Conservation (phyloP, 1,140 invertebrate genomes). For the Achatina immaculata region DNA sequence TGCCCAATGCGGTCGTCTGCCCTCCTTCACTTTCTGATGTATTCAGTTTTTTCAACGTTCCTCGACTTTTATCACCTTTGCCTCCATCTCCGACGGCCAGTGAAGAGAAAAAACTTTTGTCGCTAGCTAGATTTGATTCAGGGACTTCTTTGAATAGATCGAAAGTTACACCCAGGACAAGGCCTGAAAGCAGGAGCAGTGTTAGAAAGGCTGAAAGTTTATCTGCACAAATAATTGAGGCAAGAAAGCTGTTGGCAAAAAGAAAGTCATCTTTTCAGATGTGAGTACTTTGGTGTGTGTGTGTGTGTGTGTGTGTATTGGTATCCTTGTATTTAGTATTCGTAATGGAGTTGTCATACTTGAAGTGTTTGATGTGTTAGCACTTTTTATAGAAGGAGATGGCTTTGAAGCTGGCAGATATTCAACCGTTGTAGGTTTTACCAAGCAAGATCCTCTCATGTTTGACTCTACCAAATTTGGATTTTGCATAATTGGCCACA, state of each 20-base stretch:
- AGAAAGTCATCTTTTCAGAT: neutral
- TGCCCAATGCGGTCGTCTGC: too few relatives aligned
- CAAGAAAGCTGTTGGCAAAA: constrained; percentile 12
- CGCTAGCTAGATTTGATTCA: constrained; percentile 5
- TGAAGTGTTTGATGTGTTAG: too few relatives aligned
- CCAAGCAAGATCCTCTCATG: too few relatives aligned
- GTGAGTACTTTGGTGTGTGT: constrained; percentile 12
- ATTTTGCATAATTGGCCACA: too few relatives aligned
- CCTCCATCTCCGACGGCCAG: neutral
- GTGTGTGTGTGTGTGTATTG: too few relatives aligned
- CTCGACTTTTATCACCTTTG: constrained; percentile 10
- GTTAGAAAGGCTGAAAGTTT: neutral
- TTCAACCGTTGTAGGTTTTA: too few relatives aligned
- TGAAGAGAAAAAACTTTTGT: neutral
- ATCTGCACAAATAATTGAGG: constrained; percentile 12
- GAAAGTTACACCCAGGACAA: neutral
- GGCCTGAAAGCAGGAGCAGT: neutral
- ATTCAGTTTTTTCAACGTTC: constrained; percentile 23
- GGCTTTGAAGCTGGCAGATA: too few relatives aligned
- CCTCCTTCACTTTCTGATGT: neutral
- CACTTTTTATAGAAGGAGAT: too few relatives aligned
- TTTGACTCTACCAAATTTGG: too few relatives aligned
- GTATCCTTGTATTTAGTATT: too few relatives aligned
- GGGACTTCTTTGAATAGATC: neutral
- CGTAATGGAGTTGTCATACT: too few relatives aligned